Percentiles rank a stretch among this genome's conserved stretches.
These are phyloP conservation scores for Venusia cambrica DNA, from an alignment of 2,888 invertebrate genomes.

Conservation along the genomic window DNA sequence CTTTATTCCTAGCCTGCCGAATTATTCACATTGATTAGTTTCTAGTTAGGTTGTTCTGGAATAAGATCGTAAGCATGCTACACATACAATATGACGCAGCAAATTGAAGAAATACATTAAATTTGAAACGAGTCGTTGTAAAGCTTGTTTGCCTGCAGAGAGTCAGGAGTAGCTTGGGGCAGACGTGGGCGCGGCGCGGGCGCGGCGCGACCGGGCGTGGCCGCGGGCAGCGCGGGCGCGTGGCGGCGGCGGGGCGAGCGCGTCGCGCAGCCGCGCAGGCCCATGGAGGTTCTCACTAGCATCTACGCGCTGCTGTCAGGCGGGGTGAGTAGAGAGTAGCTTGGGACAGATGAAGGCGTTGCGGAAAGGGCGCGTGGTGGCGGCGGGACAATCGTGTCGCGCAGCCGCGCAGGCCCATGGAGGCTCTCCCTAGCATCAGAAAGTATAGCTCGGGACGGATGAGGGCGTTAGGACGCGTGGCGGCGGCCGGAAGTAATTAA, in stretches of 20 bases:
- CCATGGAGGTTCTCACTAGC: constrained; percentile 79
- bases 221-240: constrained; percentile 52
- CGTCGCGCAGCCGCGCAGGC: constrained; percentile 69
- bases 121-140: no score
- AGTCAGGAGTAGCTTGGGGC: constrained; percentile 65
- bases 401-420: constrained; percentile 76
- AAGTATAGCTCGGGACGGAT: no score
- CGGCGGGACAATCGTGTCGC: constrained; percentile 69
- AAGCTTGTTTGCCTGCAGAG: constrained; percentile 43
- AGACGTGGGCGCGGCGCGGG: constrained; percentile 46
- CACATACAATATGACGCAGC: no score
- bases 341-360: no score
- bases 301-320: constrained; percentile 77
- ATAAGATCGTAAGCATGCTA: no score
- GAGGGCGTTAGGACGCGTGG: background rate
- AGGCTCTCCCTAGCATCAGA: constrained; percentile 75
- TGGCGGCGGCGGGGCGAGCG: constrained; percentile 75
- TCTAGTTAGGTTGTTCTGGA: no score
- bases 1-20: no score
- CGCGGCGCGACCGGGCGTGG: constrained; percentile 52
- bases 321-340: constrained; percentile 66
- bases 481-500: constrained; percentile 58
- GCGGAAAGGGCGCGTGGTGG: background rate
- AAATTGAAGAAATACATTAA: no score
- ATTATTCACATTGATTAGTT: no score